Base-by-base conservation (phyloP, 2,113 vertebrate genomes). In the Nibea albiflora region DNA sequence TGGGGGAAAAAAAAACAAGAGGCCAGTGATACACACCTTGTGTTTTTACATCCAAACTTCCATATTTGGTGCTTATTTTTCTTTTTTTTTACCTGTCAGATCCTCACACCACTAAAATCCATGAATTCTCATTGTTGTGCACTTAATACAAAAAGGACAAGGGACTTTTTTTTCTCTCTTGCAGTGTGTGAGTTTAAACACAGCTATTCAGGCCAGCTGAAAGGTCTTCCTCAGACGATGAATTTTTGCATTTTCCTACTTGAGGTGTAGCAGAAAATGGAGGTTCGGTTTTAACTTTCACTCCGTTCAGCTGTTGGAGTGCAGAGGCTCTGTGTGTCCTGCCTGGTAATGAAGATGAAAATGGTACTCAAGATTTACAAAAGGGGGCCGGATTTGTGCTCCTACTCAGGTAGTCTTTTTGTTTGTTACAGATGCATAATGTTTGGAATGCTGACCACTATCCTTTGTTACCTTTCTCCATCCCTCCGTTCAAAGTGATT, bases 331-430 rank as follows among this genome's bases (percentile, higher is more conserved):
- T 4, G 31, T 64, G 4, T 2, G 28, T 9, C 68, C 79, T 85
- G 69, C 53, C 63, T 53, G 70, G 71, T 39, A 31, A 80, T 53
- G 73, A 79, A 76, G 62, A 83, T 82, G 42, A 67, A 82, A 84
- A 84, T 54, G 90, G 90, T 89, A 89, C 88, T 86, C 65, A 42
- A 84, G 77, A 87, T 84, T 88, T 77, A 84, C 89, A 90, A 81
- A 89, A 46, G 44, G 91, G 90, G 86, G 88, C 80, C 68, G 78
- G 22, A 85, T 91, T 84, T 58, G 69, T 42, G 58, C 74, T 90
- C 87, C 90, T 85, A 89, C 93, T 94, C 93, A 94, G 93, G 93
- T 94, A 46, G 81, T 84, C 84, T 71, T 83, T 88, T 84, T 87
- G 76, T 89, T 87, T 89, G 64, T 83, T 85, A 8, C 83, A 85